Evolutionary conservation across 2,797 vertebrate genomes (phyloP).

Genomic region (Masticophis lateralis): DNA sequence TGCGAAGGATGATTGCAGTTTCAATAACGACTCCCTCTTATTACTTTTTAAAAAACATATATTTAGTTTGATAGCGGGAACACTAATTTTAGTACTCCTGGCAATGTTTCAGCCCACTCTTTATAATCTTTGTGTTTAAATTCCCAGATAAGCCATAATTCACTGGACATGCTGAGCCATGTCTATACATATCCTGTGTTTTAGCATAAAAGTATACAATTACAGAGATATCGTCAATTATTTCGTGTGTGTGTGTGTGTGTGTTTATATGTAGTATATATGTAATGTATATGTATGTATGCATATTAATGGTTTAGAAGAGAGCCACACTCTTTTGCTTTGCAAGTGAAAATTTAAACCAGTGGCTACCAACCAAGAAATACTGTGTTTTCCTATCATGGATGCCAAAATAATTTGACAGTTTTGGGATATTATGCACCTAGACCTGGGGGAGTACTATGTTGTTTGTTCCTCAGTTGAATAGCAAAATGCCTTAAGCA

Average conservation of each 20-base stretch:
- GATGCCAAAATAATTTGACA: neutral
- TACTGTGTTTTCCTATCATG: neutral
- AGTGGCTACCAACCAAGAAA: slow-evolving; percentile 35
- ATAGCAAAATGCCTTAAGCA: neutral
- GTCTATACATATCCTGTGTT: slow-evolving; percentile 66
- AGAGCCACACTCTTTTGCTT: slow-evolving; percentile 50
- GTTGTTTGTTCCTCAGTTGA: neutral
- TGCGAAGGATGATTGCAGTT: slow-evolving; percentile 81
- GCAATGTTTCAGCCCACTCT: slow-evolving; percentile 62
- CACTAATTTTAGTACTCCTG: slow-evolving; percentile 87
- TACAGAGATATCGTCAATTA: slow-evolving; percentile 68
- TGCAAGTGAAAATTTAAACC: slow-evolving; percentile 61
- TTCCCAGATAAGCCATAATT: slow-evolving; percentile 77
- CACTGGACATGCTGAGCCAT: slow-evolving; percentile 63
- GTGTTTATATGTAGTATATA: neutral
- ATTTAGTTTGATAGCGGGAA: slow-evolving; percentile 85
- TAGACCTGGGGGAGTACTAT: neutral
- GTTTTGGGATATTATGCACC: neutral
- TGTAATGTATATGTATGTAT: slow-evolving; percentile 53
- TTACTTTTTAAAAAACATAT: slow-evolving; percentile 83
- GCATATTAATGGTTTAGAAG: slow-evolving; percentile 47
- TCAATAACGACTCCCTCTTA: slow-evolving; percentile 85
- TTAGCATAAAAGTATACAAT: slow-evolving; percentile 69
- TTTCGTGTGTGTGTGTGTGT: neutral
- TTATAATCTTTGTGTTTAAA: slow-evolving; percentile 70